A percentile compares a stretch with the other conserved stretches of the same genome.
These are phyloP conservation scores for Thymelicus lineola DNA, from an alignment of 2,888 invertebrate species.

Conservation along the genomic window DNA sequence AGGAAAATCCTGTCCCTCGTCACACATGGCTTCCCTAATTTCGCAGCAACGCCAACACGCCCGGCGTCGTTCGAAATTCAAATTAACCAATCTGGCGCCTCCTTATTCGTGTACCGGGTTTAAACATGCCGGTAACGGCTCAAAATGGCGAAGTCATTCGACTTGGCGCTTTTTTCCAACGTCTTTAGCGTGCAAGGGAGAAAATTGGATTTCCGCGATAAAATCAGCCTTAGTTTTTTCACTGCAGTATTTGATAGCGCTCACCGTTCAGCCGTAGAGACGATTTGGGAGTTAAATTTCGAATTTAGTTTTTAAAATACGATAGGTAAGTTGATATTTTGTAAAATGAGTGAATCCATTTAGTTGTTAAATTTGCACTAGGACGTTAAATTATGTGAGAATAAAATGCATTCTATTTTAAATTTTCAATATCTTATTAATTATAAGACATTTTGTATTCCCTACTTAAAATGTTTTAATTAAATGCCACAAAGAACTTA, in stretches of 20 bases:
- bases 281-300: conserved; percentile 4
- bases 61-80: conserved; percentile 81
- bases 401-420: too few species aligned
- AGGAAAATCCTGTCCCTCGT: conserved; percentile 16
- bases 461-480: too few species aligned
- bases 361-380: too few species aligned
- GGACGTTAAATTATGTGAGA: too few species aligned
- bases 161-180: conserved; percentile 83
- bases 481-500: too few species aligned
- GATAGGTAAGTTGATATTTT: background rate
- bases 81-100: conserved; percentile 85
- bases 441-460: too few species aligned
- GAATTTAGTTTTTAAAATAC: background rate
- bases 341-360: background rate
- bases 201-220: conserved; percentile 85
- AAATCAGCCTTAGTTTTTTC: conserved; percentile 80
- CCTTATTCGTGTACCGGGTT: conserved; percentile 83
- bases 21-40: conserved; percentile 33
- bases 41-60: conserved; percentile 49
- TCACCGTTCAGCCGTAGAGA: conserved; percentile 45
- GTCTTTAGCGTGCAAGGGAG: conserved; percentile 84
- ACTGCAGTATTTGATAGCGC: conserved; percentile 74
- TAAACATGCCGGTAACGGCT: conserved; percentile 82
- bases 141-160: conserved; percentile 83
- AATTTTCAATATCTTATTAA: too few species aligned